Conservation (phyloP, 2,113 vertebrate species). For the Pelobates fuscus region DNA sequence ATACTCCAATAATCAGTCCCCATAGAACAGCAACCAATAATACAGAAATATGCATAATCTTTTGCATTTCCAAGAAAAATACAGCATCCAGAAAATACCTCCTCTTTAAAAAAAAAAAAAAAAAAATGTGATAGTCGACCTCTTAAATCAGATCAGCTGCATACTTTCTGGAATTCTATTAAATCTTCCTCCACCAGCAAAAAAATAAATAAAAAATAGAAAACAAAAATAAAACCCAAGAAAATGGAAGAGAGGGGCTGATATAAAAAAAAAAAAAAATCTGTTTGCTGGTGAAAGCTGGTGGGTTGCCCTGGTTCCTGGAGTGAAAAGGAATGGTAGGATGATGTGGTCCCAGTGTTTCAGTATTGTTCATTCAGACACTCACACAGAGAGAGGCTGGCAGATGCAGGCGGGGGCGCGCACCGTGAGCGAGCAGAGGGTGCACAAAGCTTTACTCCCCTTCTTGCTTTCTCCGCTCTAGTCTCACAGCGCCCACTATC, state of each 20-base stretch:
- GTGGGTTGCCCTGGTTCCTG: conserved; percentile 59
- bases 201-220: background rate
- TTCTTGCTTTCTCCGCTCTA: conserved; percentile 32
- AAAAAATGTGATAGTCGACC: conserved; percentile 54
- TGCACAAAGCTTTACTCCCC: background rate
- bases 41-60: conserved; percentile 87
- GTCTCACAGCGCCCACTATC: conserved; percentile 11
- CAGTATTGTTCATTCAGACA: conserved; percentile 55
- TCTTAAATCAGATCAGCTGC: conserved; percentile 77
- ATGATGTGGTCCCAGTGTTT: conserved; percentile 65
- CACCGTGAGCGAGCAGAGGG: conserved; percentile 29
- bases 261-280: conserved; percentile 31
- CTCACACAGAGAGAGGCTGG: conserved; percentile 53
- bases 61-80: conserved; percentile 89
- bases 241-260: conserved; percentile 44
- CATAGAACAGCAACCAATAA: conserved; percentile 84
- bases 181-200: background rate
- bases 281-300: conserved; percentile 59
- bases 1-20: conserved; percentile 86
- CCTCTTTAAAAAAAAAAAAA: conserved; percentile 10
- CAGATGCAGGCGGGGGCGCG: conserved; percentile 50
- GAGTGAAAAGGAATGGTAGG: conserved; percentile 68
- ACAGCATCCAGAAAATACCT: conserved; percentile 78
- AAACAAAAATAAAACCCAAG: conserved; percentile 50
- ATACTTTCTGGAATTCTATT: conserved; percentile 60